Evolutionary conservation across 2,888 invertebrate genomes (phyloP).

Genomic region (Drosophila buzzatii): DNA sequence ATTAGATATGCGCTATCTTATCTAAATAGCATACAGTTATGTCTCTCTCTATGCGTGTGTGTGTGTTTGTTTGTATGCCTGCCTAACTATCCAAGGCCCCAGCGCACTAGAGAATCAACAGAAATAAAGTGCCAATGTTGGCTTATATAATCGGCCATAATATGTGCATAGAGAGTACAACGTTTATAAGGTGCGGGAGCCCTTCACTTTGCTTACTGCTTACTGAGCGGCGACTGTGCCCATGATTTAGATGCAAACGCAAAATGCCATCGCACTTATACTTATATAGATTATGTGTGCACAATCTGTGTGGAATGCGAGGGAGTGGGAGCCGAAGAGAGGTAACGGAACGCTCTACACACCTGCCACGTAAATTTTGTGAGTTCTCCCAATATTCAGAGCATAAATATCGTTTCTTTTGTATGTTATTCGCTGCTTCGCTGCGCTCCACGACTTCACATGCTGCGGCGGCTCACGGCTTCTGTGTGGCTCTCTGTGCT

Average conservation of each 20-base stretch:
- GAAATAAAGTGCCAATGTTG: constrained; percentile 35
- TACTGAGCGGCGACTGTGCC: constrained; percentile 4
- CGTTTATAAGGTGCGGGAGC: constrained; percentile 12
- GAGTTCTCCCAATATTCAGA: constrained; percentile 59
- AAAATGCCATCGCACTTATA: constrained; percentile 22
- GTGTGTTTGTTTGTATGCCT: constrained; percentile 3
- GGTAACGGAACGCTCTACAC: constrained; percentile 49
- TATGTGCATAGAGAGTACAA: constrained; percentile 20
- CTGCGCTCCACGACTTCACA: constrained; percentile 39
- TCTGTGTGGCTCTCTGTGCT: constrained; percentile 36
- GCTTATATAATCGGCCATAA: constrained; percentile 66
- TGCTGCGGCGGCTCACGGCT: constrained; percentile 32
- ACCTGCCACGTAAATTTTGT: constrained; percentile 75
- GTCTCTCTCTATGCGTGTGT: background rate
- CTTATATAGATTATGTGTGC: constrained; percentile 60
- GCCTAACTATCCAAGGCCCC: constrained; percentile 55
- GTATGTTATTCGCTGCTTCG: constrained; percentile 14
- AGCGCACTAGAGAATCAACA: constrained; percentile 24
- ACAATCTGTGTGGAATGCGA: constrained; percentile 67
- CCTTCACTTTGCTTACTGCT: constrained; percentile 26
- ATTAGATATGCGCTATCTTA: constrained; percentile 78
- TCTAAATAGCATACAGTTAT: constrained; percentile 58
- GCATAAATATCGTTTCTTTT: constrained; percentile 55
- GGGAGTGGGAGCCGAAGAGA: background rate
- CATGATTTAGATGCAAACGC: constrained; percentile 32